A percentile compares a stretch with the other conserved stretches of the same genome.
Conservation (phyloP, 2,113 vertebrate species). For the Cyrtonyx montezumae region DNA sequence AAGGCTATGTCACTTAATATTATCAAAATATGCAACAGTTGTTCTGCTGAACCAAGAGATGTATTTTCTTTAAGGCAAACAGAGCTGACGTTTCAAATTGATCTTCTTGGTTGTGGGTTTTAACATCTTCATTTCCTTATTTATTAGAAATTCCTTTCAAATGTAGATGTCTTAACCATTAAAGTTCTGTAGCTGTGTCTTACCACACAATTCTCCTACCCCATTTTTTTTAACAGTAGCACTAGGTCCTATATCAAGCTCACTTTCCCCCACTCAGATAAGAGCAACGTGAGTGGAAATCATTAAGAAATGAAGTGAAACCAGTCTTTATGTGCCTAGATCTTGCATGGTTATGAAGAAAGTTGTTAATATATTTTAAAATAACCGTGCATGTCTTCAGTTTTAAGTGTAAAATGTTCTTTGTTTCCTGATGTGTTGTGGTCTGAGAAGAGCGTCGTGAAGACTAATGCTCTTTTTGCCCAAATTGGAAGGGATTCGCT, state of each 20-base stretch:
- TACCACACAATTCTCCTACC: not conserved
- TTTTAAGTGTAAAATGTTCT: conserved; percentile 26
- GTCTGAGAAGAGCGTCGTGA: not conserved
- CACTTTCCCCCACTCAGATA: not conserved
- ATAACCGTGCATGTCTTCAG: conserved; percentile 1
- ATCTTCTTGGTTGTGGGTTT: not conserved
- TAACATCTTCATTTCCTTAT: not conserved
- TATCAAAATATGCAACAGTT: not conserved
- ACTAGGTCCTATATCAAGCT: not conserved
- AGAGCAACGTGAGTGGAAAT: not conserved
- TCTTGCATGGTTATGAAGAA: not conserved
- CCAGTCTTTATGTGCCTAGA: not conserved
- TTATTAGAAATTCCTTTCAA: not conserved
- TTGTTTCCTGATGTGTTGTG: conserved; percentile 4
- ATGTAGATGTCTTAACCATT: not conserved
- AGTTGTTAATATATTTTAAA: not conserved
- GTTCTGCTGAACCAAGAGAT: not conserved
- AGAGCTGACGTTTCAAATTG: not conserved
- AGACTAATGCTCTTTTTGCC: not conserved
- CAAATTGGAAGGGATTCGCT: not conserved
- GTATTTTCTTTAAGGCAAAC: not conserved
- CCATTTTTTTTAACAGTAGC: not conserved
- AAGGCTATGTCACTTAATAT: not conserved
- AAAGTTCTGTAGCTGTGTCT: not conserved
- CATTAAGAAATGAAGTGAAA: not conserved